Base-by-base conservation (phyloP, 2,113 vertebrate species). In the Centropus bengalensis region DNA sequence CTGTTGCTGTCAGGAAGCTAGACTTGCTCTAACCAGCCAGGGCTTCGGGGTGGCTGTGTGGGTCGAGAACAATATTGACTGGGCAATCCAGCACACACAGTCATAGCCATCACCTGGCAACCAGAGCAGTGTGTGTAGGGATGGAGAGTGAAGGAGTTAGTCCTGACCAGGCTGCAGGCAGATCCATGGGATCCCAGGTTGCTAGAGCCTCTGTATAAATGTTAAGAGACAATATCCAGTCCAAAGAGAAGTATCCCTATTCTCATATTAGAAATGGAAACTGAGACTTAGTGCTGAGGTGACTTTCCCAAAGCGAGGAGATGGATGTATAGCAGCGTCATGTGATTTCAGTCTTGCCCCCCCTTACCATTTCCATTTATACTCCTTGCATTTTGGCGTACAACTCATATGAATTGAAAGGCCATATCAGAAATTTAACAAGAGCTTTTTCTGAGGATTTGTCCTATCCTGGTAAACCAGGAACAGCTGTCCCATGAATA, bases 61-160 rank as follows among this genome's bases (percentile, higher is more conserved):
- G 33, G 51, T 84, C 60, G 49, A 66, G 44, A 47, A 44, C 32
- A 64, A n/a, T 20, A 33, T 8, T 49, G 82, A 42, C 20, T 0
- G 8, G 28, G 13, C 17, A 56, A 20, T 26, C 38, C n/a, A 56
- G 14, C 28, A 32, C 1, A 0, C 13, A 33, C 30, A 3, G 6
- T 82, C 26, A 56, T 56, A 78, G 62, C 11, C 15, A 14, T 6
- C 2, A 16, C 24, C 42, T 74, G 49, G 13, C 16, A 21, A 24
- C 26, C 30, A 18, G 40, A 18, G 23, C 0, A 0, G 49, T 11
- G 6, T 64, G 49, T 59, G 38, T 5, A 10, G 56, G 42, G n/a
- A 32, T 82, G 40, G 26, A 44, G 42, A 49, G 56, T 30, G 49
- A 67, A 33, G 23, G 15, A 18, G 10, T 85, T 84, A 54, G 77